Percentiles rank a stretch among this genome's conserved stretches.
Evolutionary conservation across 2,113 vertebrate genomes (phyloP).

Genomic region (Chitala chitala): DNA sequence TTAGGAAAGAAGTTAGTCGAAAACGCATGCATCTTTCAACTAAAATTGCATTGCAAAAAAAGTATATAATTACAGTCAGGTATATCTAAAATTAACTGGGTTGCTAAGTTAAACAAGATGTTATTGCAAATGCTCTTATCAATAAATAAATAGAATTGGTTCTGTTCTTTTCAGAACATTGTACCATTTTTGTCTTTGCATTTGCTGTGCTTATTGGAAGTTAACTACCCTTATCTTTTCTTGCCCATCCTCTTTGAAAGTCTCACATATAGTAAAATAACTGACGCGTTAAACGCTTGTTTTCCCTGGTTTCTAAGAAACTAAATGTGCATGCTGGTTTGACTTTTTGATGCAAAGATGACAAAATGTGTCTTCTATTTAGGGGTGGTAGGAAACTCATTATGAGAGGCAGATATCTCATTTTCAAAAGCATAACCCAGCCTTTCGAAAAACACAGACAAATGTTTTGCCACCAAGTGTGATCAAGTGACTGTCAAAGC

Average conservation of each 20-base stretch:
- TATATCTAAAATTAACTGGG: too few relatives aligned
- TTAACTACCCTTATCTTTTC: not conserved
- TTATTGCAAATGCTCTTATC: too few relatives aligned
- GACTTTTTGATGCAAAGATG: conserved; percentile 41
- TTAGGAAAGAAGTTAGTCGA: too few relatives aligned
- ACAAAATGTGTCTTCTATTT: conserved; percentile 64
- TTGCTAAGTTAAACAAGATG: too few relatives aligned
- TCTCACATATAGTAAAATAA: not conserved
- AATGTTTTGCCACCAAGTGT: conserved; percentile 68
- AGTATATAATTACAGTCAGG: too few relatives aligned
- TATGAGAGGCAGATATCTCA: conserved; percentile 43
- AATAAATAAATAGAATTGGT: too few relatives aligned
- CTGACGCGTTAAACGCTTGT: not conserved
- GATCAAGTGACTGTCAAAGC: conserved; percentile 51
- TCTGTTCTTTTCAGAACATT: not conserved
- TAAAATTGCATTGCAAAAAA: too few relatives aligned
- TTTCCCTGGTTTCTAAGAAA: conserved; percentile 20
- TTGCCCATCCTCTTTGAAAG: not conserved
- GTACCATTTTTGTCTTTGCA: not conserved
- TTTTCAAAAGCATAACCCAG: conserved; percentile 61
- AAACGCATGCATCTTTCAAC: too few relatives aligned
- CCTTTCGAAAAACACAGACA: conserved; percentile 60
- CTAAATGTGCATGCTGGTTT: conserved; percentile 37
- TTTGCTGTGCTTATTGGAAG: not conserved
- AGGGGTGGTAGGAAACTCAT: conserved; percentile 41